phyloP scores from a whole-genome alignment of 1,140 invertebrate genomes.

The Yoshiicerus persimilis region DNA sequence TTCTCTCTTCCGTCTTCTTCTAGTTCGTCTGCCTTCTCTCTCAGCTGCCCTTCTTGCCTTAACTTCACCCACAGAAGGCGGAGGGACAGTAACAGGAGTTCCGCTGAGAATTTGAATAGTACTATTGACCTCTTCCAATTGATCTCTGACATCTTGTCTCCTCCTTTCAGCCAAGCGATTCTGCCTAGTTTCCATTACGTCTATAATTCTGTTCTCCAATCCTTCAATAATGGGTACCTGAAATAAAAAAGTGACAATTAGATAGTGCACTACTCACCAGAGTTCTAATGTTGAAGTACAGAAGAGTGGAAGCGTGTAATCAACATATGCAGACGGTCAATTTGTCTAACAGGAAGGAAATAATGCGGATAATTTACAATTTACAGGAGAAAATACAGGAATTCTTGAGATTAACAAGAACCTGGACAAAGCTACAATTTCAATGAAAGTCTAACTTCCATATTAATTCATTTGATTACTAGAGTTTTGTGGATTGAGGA shows the following conservation, averaged over 20 bases:
- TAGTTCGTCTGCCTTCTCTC: slow-evolving; percentile 80
- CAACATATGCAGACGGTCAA: not conserved
- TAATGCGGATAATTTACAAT: not conserved
- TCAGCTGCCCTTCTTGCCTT: slow-evolving; percentile 79
- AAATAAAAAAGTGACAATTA: slow-evolving; percentile 49
- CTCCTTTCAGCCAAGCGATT: slow-evolving; percentile 75
- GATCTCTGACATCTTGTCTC: slow-evolving; percentile 87
- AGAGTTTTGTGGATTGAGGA: slow-evolving; percentile 28
- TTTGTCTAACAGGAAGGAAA: not conserved
- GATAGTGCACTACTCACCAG: not conserved
- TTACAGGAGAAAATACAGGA: not conserved
- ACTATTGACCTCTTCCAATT: slow-evolving; percentile 80
- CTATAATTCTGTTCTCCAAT: slow-evolving; percentile 75
- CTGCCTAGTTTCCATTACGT: slow-evolving; percentile 69
- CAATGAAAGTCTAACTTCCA: not conserved
- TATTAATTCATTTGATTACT: not conserved
- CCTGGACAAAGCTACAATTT: not conserved
- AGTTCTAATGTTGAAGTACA: not conserved
- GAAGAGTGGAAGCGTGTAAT: not conserved
- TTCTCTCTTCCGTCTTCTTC: slow-evolving; percentile 72
- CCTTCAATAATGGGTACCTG: slow-evolving; percentile 75
- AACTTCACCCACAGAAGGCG: slow-evolving; percentile 64
- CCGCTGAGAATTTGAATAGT: slow-evolving; percentile 37
- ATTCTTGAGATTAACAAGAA: not conserved
- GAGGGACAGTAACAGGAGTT: slow-evolving; percentile 27